Evolutionary conservation across 2,113 vertebrate species (phyloP), one percentile per base, ranked within the genome.

Genomic region (Panthera tigris): DNA sequence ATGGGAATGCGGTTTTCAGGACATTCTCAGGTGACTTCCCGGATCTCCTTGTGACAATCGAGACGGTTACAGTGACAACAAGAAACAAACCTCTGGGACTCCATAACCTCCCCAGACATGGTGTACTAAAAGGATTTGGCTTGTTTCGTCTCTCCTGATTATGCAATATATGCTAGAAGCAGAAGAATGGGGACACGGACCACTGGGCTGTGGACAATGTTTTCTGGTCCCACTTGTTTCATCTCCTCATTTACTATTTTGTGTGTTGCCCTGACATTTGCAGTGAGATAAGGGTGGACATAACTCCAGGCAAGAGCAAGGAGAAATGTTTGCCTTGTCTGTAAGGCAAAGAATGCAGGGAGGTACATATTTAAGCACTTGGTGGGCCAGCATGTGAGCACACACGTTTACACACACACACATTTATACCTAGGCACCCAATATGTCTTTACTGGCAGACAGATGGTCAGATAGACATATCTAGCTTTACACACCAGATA

Each of bases 81-180:
- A 96, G 94, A 95, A 98, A 95, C 36, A 89, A 89, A 96, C 95
- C 96, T 88, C 95, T 96, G 92, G 97, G 97, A 98, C 92, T 92
- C 84, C 16, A 73, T 81, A 98, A 96, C 97, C 96, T 98, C 97
- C 16, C 88, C 78, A 97, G 97, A 97, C 91, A 97, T 1, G 0
- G 0, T 18, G 29, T 96, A 97, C 97, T 98, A 93, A 95, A 98
- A 98, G 90, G 52, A 96, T 97, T 85, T 97, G 89, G 82, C 98
- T 97, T 98, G 96, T 96, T 95, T 98, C 1, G 0, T 97, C 98
- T 97, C 95, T 98, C 97, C 93, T 98, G 98, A 98, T 98, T 98
- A 98, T 96, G 89, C 93, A 98, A 86, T 61, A 23, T 91, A 98
- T 89, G 84, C 95, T 94, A 95, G 88, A 91, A 98, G 97, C 95